Conservation (phyloP, 2,797 vertebrate genomes). For the Silurus lanzhouensis region DNA sequence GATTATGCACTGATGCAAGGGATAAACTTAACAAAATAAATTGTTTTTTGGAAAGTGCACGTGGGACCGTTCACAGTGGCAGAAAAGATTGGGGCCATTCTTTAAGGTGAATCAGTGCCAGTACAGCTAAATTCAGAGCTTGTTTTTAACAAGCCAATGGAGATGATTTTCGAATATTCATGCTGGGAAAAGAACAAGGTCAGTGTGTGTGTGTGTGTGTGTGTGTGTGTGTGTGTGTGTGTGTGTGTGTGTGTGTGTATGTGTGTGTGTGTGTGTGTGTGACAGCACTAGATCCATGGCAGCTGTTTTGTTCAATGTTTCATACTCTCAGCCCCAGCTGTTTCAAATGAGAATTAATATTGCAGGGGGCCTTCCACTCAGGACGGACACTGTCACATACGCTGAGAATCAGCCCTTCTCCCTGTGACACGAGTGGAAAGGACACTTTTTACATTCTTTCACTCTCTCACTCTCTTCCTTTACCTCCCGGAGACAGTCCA, state of each 20-base stretch:
- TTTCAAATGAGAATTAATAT: slow-evolving; percentile 97
- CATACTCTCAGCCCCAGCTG: slow-evolving; percentile 97
- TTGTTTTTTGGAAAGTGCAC: background rate
- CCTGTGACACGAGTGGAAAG: slow-evolving; percentile 77
- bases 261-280: slow-evolving; percentile 20
- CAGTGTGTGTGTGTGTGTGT: slow-evolving; percentile 41
- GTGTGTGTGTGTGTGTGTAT: slow-evolving; percentile 23
- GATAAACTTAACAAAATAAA: background rate
- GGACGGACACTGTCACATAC: slow-evolving; percentile 88
- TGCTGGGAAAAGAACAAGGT: slow-evolving; percentile 52
- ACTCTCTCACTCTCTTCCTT: slow-evolving; percentile 49
- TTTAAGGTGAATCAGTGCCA: background rate
- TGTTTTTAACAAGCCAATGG: background rate
- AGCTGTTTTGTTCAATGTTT: slow-evolving; percentile 99
- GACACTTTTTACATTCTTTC: slow-evolving; percentile 58
- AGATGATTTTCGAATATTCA: slow-evolving; percentile 29
- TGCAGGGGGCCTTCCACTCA: slow-evolving; percentile 80
- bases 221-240: slow-evolving; percentile 10
- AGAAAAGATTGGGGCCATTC: background rate
- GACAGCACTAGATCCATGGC: slow-evolving; percentile 88
- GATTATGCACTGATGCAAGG: background rate
- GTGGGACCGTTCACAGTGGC: background rate
- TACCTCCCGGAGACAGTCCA: slow-evolving; percentile 51
- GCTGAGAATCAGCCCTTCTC: slow-evolving; percentile 85
- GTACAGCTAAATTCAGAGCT: background rate